Conservation (phyloP, 2,888 invertebrate genomes). For the Diplazon laetatorius region DNA sequence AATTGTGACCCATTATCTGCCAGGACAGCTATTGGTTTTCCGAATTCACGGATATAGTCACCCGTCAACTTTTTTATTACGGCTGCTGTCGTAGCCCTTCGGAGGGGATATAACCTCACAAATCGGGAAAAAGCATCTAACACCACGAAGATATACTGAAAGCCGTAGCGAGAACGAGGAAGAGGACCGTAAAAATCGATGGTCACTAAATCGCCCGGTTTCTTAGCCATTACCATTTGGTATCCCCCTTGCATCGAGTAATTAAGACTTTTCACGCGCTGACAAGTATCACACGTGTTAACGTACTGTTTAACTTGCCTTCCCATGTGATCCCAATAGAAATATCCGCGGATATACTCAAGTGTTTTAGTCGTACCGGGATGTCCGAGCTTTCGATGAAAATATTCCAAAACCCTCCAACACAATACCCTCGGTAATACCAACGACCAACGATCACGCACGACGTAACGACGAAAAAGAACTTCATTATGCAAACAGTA, state of each 20-base stretch:
- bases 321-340: background rate
- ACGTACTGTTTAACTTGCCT: background rate
- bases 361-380: constrained; percentile 6
- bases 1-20: constrained; percentile 30
- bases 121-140: constrained; percentile 43
- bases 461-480: background rate
- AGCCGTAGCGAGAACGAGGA: constrained; percentile 36
- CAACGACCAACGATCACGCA: background rate
- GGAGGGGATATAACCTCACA: constrained; percentile 15
- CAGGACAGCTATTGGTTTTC: constrained; percentile 11
- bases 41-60: constrained; percentile 7
- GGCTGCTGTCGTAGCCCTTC: background rate
- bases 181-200: constrained; percentile 62
- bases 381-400: constrained; percentile 29
- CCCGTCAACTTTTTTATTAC: constrained; percentile 16
- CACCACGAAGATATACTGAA: constrained; percentile 49
- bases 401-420: background rate
- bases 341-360: background rate
- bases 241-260: constrained; percentile 2
- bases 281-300: background rate
- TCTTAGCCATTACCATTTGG: background rate
- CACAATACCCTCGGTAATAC: background rate
- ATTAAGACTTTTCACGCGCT: background rate
- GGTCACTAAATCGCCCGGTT: background rate
- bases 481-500: background rate